Base-by-base conservation (phyloP, 2,113 vertebrate species). In the Eurystomus gularis region DNA sequence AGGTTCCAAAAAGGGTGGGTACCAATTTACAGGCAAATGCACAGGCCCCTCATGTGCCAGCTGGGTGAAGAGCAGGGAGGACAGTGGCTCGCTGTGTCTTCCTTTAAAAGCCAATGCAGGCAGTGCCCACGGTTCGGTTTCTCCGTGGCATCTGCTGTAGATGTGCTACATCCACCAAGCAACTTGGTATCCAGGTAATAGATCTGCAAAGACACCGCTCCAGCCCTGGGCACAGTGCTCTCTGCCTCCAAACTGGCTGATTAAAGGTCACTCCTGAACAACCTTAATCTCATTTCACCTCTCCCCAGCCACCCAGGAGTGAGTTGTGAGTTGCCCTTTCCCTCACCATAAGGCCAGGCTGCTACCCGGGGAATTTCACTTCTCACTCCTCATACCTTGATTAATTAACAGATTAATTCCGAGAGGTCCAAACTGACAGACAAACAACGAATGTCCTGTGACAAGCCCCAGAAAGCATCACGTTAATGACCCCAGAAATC, bases 321-420 rank as follows among this genome's bases (percentile, higher is more conserved):
- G 4, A 86, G n/a, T 21, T 86, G 66, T 0, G 4, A 86, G n/a
- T 21, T 86, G 78, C 62, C 58, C 73, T 85, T 85, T 93, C 44
- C 58, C n/a, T 62, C 48, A 17, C 58, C 64, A 6, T 46, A 79
- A 60, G 62, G 84, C 77, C 69, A 89, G 48, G 37, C 49, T 91
- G 58, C 75, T 79, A 57, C 82, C 62, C 1, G 0, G 75, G 84
- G 82, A 90, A 80, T 86, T 82, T 28, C 61, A 83, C 73, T 44
- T 75, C 2, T 3, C 66, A 51, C 42, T n/a, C 37, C 37, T 49
- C 54, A 71, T 23, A 48, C 66, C 78, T 88, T 88, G 76, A 65
- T 75, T 76, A 76, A 94, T 94, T 89, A 89, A 49, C 42, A 89
- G 61, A 90, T 88, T 92, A 76, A 92, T 66, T 93, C 65, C 70